Conservation (phyloP, 2,797 vertebrate genomes). For the Babyrousa celebensis region DNA sequence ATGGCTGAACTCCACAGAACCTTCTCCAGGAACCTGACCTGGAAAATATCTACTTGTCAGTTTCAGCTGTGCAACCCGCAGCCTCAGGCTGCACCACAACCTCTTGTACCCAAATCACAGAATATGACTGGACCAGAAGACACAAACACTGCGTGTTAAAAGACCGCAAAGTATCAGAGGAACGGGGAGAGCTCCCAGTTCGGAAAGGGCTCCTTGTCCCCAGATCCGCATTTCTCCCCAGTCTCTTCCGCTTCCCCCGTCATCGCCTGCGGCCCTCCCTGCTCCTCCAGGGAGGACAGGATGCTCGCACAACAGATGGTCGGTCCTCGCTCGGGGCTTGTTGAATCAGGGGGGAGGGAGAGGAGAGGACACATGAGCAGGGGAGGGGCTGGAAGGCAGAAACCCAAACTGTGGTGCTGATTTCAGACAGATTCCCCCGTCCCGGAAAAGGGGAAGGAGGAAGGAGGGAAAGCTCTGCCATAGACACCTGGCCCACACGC, state of each 20-base stretch:
- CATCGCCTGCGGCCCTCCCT: not conserved
- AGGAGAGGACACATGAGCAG: not conserved
- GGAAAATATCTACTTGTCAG: not conserved
- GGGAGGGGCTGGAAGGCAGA: not conserved
- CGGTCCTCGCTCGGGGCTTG: not conserved
- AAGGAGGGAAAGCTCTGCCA: not conserved
- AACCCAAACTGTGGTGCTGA: not conserved
- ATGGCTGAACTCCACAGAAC: not conserved
- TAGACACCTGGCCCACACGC: not conserved
- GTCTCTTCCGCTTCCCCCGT: not conserved
- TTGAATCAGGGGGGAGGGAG: not conserved
- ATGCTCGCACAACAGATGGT: not conserved
- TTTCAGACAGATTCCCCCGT: not conserved
- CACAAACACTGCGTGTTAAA: not conserved
- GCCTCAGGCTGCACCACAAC: not conserved
- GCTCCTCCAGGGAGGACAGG: not conserved
- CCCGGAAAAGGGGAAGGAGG: not conserved
- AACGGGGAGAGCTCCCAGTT: not conserved
- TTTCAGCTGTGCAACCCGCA: not conserved
- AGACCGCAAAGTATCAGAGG: not conserved
- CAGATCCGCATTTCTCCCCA: not conserved
- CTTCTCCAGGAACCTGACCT: constrained; percentile 51
- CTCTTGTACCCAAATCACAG: not conserved
- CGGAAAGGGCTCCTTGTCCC: not conserved
- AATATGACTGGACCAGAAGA: not conserved